Base-by-base conservation (phyloP, 2,888 invertebrate species). In the Gastrophysa polygoni region DNA sequence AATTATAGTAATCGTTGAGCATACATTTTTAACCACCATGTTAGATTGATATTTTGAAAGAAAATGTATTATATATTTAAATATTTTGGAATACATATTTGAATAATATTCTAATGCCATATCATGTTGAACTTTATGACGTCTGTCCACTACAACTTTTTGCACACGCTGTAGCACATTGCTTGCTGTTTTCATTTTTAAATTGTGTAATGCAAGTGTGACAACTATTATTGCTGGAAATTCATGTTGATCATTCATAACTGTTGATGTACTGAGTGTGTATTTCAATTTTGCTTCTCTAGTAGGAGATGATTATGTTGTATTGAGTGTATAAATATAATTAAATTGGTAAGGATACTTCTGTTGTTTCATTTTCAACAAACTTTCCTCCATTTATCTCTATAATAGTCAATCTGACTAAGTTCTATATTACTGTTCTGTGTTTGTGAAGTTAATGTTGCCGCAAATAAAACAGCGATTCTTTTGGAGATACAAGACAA, bases 291-390 rank as follows among this genome's bases (percentile, higher is more conserved):
- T 62, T 58, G 67, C 68, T 70, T 70, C 67, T 68, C 64, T 67
- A 34, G 59, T 68, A 64, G 60, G 59, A 61, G 61, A 38, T 32
- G 29, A 64, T 59, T 64, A 66, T 68, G 66, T 67, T 67, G 57
- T 66, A 59, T 64, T 69, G 64, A 63, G 61, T 67, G 69, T 70
- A 68, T 68, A 67, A 70, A 58, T 61, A 59, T 58, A 65, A 16
- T 29, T 34, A 51, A 56, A 59, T 62, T 51, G 44, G 43, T 54
- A 43, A 54, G 54, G 43, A 28, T 43, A 14, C 5, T 38, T 11
- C 11, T 11, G 28, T 51, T 18, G 18, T 54, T 43, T 51, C 16
- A 51, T 3, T 51, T 34, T 24, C 16, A n/a, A n/a, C n/a, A n/a
- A n/a, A n/a, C n/a, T n/a, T n/a, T n/a, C n/a, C n/a, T n/a, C n/a